These are phyloP conservation scores for Acleris literana DNA, from an alignment of 2,888 invertebrate genomes.

Conservation along the genomic window DNA sequence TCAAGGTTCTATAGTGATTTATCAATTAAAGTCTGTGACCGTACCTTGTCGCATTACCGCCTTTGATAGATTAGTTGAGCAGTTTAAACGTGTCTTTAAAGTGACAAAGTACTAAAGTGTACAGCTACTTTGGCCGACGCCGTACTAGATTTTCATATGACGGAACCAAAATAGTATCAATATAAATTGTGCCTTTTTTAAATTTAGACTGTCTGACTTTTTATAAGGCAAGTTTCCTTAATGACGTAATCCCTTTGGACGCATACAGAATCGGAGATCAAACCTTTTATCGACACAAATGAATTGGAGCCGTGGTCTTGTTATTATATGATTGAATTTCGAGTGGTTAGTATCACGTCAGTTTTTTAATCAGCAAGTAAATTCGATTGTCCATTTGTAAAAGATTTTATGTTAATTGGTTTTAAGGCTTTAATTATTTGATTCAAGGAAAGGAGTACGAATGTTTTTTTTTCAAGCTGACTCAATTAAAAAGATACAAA, in stretches of 20 bases:
- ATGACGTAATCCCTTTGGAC: background rate
- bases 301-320: background rate
- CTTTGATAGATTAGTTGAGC: no score
- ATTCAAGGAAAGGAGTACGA: background rate
- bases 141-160: no score
- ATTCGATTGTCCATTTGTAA: constrained; percentile 10
- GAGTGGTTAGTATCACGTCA: background rate
- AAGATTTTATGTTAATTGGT: constrained; percentile 11
- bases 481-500: background rate
- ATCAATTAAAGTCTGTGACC: no score
- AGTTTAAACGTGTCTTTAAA: no score
- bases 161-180: background rate
- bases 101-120: no score
- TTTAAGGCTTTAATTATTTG: background rate
- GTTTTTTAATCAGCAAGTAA: background rate
- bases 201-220: background rate
- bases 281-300: background rate
- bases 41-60: no score
- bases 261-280: constrained; percentile 3
- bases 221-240: background rate
- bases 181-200: background rate
- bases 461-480: background rate
- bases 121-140: no score
- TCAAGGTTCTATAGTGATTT: no score
- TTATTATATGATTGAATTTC: background rate